phyloP scores from a whole-genome alignment of 2,797 vertebrate genomes.

The Chelidonichthys spinosus region DNA sequence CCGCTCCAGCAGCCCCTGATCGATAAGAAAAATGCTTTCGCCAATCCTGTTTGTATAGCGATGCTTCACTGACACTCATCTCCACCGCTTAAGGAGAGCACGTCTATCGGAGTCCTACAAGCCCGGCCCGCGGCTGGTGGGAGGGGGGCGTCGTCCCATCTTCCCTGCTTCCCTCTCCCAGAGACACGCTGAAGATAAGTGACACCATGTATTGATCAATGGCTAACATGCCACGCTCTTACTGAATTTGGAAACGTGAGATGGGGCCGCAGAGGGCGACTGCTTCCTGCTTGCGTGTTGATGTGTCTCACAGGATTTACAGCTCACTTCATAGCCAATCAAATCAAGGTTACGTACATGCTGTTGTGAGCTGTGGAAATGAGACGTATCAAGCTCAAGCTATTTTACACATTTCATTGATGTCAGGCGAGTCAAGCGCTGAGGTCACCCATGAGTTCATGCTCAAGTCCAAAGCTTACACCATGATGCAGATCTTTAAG shows the following conservation, averaged over 20 bases:
- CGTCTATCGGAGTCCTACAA: constrained; percentile 55
- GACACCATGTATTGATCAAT: constrained; percentile 69
- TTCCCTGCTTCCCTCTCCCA: constrained; percentile 45
- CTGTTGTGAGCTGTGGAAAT: neutral
- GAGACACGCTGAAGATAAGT: constrained; percentile 49
- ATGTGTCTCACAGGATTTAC: constrained; percentile 24
- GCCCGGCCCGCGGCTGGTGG: constrained; percentile 47
- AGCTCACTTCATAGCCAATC: neutral
- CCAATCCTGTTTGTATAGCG: constrained; percentile 37
- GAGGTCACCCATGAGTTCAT: constrained; percentile 15
- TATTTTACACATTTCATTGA: constrained; percentile 14
- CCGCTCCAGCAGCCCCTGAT: constrained; percentile 31
- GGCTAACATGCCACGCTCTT: constrained; percentile 39
- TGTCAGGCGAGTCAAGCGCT: constrained; percentile 10
- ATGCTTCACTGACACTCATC: constrained; percentile 39
- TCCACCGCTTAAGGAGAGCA: constrained; percentile 68
- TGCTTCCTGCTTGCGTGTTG: neutral
- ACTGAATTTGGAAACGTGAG: constrained; percentile 21
- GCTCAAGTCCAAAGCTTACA: constrained; percentile 11
- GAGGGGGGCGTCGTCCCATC: constrained; percentile 36
- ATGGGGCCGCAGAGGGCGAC: neutral
- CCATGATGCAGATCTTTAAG: constrained; percentile 24
- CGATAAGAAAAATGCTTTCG: constrained; percentile 63
- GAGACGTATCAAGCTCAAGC: neutral
- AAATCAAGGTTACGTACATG: constrained; percentile 4